Evolutionary conservation across 2,888 invertebrate species (phyloP).

Genomic region (Hirtodrosophila confusa): DNA sequence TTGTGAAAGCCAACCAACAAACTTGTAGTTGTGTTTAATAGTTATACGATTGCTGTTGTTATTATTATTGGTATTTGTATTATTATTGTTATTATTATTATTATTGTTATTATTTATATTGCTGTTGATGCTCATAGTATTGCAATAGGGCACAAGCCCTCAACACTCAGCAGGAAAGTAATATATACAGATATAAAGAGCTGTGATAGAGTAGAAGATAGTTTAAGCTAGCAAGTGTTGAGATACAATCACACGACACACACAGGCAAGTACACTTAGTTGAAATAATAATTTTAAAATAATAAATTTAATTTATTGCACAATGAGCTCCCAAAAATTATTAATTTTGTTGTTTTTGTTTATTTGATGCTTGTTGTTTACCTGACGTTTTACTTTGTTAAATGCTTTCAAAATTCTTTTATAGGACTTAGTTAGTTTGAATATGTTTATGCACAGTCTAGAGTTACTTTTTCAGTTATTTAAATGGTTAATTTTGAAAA

Average conservation of each 20-base stretch:
- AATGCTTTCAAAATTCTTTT: constrained; percentile 42
- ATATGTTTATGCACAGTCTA: constrained; percentile 69
- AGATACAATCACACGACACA: constrained; percentile 11
- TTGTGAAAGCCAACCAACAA: constrained; percentile 81
- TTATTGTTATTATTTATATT: constrained; percentile 17
- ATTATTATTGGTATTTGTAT: constrained; percentile 19
- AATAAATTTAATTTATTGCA: background rate
- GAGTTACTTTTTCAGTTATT: constrained; percentile 58
- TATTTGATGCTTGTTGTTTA: constrained; percentile 30
- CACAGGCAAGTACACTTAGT: background rate
- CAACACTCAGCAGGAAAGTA: constrained; percentile 5
- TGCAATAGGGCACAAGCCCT: constrained; percentile 8
- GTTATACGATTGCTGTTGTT: constrained; percentile 36
- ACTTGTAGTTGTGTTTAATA: constrained; percentile 66
- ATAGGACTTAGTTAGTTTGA: constrained; percentile 14
- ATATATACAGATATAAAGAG: constrained; percentile 8
- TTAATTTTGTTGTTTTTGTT: constrained; percentile 3
- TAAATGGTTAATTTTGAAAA: constrained; percentile 9
- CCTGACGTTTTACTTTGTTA: constrained; percentile 48
- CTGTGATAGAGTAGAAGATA: constrained; percentile 2
- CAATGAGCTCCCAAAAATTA: constrained; percentile 45
- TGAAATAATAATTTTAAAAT: background rate
- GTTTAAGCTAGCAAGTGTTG: background rate
- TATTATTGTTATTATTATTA: constrained; percentile 14
- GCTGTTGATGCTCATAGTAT: constrained; percentile 31